Evolutionary conservation across 1,140 invertebrate species (phyloP), one percentile per base, ranked within the genome.

Genomic region (Stegodyphus dumicola): DNA sequence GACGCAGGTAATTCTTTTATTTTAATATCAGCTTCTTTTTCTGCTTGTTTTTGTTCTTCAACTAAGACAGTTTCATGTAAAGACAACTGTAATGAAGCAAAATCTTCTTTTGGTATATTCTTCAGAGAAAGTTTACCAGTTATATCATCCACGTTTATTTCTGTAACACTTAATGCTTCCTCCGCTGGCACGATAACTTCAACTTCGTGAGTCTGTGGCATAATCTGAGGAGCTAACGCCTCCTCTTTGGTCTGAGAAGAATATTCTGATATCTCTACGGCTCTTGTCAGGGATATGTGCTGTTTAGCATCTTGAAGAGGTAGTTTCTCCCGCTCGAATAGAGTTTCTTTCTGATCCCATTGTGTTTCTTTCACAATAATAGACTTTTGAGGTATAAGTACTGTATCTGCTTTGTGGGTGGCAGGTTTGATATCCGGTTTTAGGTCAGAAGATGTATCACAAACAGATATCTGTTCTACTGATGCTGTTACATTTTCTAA

Each of bases 291-390:
- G 88, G 88, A 91, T 76, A 88, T 90, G 17, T 91, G 90, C 51
- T 91, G 89, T 18, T 88, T 90, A 51, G 92, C 92, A 18, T 87
- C 90, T 87, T 90, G 90, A 11, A 84, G 89, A 70, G 87, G 80
- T 52, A 90, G 89, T 13, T 87, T 88, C 53, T 77, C 65, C 86
- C 88, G 84, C 73, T 87, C 89, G 86, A 92, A 91, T 85, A 90
- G 81, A 70, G 90, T 90, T 91, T 94, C 93, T 87, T 92, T 93
- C 88, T 93, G 93, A 7, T 90, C 91, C 33, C 90, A 87, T 89
- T 93, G 89, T 87, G 92, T 91, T 87, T 93, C 88, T 65, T 71
- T 64, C 10, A 87, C 77, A 6, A 86, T 78, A 13, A 87, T 15
- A 18, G 83, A 81, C 33, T 76, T 52, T 54, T 86, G 87, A 48